phyloP scores from a whole-genome alignment of 2,113 vertebrate genomes.

The Noturus placidus region DNA sequence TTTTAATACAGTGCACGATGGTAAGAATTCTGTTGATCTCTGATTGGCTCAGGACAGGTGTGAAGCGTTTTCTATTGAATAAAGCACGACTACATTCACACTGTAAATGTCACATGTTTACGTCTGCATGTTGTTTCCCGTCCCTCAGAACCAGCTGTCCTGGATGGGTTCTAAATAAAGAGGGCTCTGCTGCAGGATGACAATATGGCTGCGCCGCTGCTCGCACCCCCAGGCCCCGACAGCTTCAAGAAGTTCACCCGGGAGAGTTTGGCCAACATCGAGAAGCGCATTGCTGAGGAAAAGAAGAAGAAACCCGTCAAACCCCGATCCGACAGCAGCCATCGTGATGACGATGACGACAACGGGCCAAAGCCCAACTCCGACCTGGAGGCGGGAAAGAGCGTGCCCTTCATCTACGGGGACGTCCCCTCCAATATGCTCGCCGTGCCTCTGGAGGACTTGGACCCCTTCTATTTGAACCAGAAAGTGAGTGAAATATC shows the following conservation, averaged over 20 bases:
- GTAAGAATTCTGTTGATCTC: background rate
- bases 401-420: constrained; percentile 96
- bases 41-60: background rate
- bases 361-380: constrained; percentile 91
- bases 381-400: constrained; percentile 96
- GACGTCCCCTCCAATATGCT: constrained; percentile 84
- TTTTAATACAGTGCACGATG: background rate
- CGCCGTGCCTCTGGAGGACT: constrained; percentile 91
- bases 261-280: constrained; percentile 92
- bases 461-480: constrained; percentile 96
- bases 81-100: background rate
- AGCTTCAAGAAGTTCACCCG: constrained; percentile 95
- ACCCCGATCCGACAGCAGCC: constrained; percentile 89
- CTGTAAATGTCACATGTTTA: background rate
- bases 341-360: constrained; percentile 92
- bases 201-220: constrained; percentile 97
- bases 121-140: background rate
- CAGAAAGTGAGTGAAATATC: constrained; percentile 89
- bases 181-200: constrained; percentile 96
- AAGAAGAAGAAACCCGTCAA: constrained; percentile 94
- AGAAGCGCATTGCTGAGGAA: constrained; percentile 89
- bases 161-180: constrained; percentile 81
- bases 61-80: background rate
- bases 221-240: constrained; percentile 96
- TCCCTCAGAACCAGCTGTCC: constrained; percentile 79